A percentile compares a stretch with the other conserved stretches of the same genome.
These are phyloP conservation scores for Varanus komodoensis DNA, from an alignment of 2,113 vertebrate species.

Conservation along the genomic window DNA sequence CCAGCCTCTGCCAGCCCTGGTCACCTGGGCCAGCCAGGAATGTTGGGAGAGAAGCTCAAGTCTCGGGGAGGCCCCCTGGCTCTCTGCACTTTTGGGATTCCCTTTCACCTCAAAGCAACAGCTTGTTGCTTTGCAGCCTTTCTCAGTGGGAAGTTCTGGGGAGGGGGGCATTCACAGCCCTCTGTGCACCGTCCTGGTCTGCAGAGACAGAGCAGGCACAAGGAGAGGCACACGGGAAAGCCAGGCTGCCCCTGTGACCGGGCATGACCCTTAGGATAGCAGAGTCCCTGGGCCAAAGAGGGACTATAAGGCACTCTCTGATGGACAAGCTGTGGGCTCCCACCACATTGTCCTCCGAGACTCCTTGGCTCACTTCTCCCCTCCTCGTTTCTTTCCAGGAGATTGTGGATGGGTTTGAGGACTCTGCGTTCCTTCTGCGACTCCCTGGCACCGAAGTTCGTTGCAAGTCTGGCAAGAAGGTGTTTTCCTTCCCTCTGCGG, in stretches of 20 bases:
- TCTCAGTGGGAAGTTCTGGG: neutral
- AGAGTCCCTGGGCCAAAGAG: neutral
- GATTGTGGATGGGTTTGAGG: conserved; percentile 86
- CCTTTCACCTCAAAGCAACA: neutral
- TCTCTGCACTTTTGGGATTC: neutral
- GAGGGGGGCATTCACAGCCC: too few species aligned
- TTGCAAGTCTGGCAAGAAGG: conserved; percentile 93
- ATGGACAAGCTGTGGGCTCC: neutral
- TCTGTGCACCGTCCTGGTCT: neutral
- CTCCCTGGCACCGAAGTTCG: conserved; percentile 81
- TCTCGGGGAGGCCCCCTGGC: neutral
- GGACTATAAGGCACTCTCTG: too few species aligned
- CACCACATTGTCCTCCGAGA: neutral
- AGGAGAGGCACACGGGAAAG: too few species aligned
- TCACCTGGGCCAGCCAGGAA: too few species aligned
- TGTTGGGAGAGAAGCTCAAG: too few species aligned
- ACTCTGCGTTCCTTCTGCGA: conserved; percentile 77
- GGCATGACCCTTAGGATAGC: neutral
- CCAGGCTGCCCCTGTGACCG: neutral
- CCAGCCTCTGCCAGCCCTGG: too few species aligned
- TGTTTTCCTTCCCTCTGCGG: conserved; percentile 85
- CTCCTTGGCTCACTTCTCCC: neutral
- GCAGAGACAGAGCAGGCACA: neutral
- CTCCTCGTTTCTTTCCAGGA: conserved; percentile 70
- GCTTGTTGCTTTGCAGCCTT: neutral